Evolutionary conservation across 1,140 invertebrate genomes (phyloP), one percentile per base, ranked within the genome.

Genomic region (Zophobas morio): DNA sequence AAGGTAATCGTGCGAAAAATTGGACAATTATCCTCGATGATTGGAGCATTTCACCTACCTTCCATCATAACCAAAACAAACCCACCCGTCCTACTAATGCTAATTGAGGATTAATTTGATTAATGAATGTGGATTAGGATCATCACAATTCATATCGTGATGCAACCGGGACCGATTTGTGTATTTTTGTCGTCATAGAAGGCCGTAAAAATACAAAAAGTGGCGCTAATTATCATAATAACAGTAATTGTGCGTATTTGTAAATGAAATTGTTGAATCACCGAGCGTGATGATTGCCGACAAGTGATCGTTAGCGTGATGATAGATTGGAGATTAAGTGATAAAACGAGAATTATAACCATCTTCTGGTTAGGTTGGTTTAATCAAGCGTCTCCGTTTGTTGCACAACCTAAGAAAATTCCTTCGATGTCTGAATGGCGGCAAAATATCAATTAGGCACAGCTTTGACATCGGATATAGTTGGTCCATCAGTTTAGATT

Each of bases 211-310:
- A 42, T 66, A n/a, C 49, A 54, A 73, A 73, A 73, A 72, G 33
- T 54, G 37, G 37, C 71, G n/a, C 36, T 73, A 53, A 72, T 72
- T 51, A 72, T 72, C 8, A 35, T 72, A 73, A 73, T 73, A 56
- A 73, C 54, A 54, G 71, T 73, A 56, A 73, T 73, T 73, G 71
- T 56, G 49, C 35, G 33, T 73, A 54, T 73, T 73, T 53, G 49
- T 73, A 73, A 73, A 73, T 73, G 46, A 73, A 73, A 73, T 54
- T 73, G 71, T 73, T 49, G 71, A 73, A 73, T 73, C 71, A 73
- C 71, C 20, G 51, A 73, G 36, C 49, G 54, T 73, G 71, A 73
- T 66, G 60, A 46, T 73, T 53, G 54, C 36, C 49, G 49, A 73
- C 71, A 56, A 73, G 71, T 42, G 46, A 53, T 73, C 49, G 71